These are phyloP conservation scores for Lepidochitona cinerea DNA, from an alignment of 2,888 invertebrate species.

Conservation along the genomic window DNA sequence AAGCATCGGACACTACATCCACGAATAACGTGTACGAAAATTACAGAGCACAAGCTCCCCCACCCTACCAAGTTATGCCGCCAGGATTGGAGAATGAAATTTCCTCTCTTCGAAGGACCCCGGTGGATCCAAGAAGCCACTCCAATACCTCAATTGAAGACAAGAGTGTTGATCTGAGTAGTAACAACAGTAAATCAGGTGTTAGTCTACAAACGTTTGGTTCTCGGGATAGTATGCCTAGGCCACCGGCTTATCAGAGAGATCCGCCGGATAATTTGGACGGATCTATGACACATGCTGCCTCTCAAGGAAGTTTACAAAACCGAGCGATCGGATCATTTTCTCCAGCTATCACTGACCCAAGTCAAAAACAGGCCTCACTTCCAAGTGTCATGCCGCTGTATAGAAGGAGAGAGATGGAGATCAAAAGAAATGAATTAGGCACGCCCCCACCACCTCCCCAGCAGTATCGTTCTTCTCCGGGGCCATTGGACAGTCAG, in stretches of 20 bases:
- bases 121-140: neutral
- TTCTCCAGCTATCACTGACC: neutral
- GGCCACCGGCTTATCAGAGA: neutral
- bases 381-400: neutral
- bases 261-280: neutral
- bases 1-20: conserved; percentile 15
- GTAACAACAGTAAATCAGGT: neutral
- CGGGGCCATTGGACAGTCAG: neutral
- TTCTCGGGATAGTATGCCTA: neutral
- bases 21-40: conserved; percentile 10
- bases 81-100: conserved; percentile 52
- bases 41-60: neutral
- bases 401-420: neutral
- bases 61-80: conserved; percentile 23
- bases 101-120: conserved; percentile 33
- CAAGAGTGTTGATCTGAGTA: conserved; percentile 1
- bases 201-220: neutral
- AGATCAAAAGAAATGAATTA: neutral
- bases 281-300: neutral
- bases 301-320: neutral
- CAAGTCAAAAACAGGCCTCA: neutral
- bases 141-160: neutral
- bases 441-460: neutral
- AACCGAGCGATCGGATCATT: neutral
- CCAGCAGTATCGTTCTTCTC: neutral